phyloP scores from a whole-genome alignment of 2,797 vertebrate species.

The Steatocranus sp. region DNA sequence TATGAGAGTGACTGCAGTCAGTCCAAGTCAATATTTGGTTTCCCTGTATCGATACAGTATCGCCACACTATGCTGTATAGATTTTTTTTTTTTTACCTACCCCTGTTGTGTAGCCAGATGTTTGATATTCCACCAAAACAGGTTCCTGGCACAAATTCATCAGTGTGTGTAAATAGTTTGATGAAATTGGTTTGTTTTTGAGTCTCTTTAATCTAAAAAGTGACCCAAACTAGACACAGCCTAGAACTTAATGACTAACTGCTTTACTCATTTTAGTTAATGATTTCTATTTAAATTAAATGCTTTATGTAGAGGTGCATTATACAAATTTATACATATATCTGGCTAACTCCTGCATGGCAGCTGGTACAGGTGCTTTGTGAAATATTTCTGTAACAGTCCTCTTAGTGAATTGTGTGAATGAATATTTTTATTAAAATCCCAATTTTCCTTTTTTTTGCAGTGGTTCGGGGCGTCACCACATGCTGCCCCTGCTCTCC shows the following conservation, averaged over 20 bases:
- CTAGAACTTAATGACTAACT: background rate
- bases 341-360: background rate
- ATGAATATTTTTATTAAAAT: background rate
- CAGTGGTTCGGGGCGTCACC: constrained; percentile 69
- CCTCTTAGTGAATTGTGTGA: background rate
- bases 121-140: background rate
- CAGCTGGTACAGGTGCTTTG: background rate
- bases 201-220: background rate
- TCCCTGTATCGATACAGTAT: background rate
- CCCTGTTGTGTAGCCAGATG: background rate
- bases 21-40: background rate
- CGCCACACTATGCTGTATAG: background rate
- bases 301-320: background rate
- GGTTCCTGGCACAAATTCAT: background rate
- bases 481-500: constrained; percentile 78
- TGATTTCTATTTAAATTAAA: background rate
- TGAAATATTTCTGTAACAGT: background rate
- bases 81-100: background rate
- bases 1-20: background rate
- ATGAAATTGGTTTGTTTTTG: background rate
- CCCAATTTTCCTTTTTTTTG: background rate
- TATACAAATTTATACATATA: background rate
- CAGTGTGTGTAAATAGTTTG: background rate
- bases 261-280: background rate
- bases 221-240: background rate